A percentile compares a stretch with the other conserved stretches of the same genome.
Evolutionary conservation across 2,888 invertebrate species (phyloP).

Genomic region (Drosophila subquinaria): DNA sequence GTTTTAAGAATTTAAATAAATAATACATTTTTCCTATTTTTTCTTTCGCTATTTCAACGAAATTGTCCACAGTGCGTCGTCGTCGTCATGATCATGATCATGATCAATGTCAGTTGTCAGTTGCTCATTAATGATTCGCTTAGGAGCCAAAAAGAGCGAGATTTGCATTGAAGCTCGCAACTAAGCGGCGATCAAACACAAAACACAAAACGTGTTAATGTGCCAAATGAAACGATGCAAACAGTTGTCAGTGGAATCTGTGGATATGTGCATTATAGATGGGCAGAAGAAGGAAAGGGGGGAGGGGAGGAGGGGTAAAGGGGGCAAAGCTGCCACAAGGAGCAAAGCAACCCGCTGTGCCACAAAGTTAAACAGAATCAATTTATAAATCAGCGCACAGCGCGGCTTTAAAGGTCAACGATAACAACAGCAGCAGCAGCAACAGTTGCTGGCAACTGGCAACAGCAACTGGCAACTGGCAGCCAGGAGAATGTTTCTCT

Average conservation of each 20-base stretch:
- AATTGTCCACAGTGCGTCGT: neutral
- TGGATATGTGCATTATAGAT: slow-evolving; percentile 11
- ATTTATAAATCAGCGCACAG: slow-evolving; percentile 84
- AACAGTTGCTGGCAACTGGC: slow-evolving; percentile 34
- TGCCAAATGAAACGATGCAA: slow-evolving; percentile 70
- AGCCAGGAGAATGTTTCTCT: slow-evolving; percentile 32
- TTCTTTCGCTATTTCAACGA: neutral
- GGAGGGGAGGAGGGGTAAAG: neutral
- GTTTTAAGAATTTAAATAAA: too few relatives aligned
- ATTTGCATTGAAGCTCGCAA: slow-evolving; percentile 23
- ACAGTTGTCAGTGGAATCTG: slow-evolving; percentile 51
- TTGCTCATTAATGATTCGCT: slow-evolving; percentile 67
- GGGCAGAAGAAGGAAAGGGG: neutral
- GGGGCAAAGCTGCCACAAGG: neutral
- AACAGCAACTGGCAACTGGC: slow-evolving; percentile 40
- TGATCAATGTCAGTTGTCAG: slow-evolving; percentile 52
- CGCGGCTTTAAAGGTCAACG: slow-evolving; percentile 82
- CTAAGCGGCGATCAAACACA: slow-evolving; percentile 45
- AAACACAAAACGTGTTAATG: slow-evolving; percentile 75
- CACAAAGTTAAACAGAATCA: slow-evolving; percentile 83
- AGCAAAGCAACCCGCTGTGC: slow-evolving; percentile 79
- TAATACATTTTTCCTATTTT: neutral
- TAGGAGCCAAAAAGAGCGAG: slow-evolving; percentile 43
- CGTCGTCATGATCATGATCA: slow-evolving; percentile 16
- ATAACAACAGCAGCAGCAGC: slow-evolving; percentile 55